phyloP scores from a whole-genome alignment of 2,797 vertebrate species.

The Chloroceryle inda region DNA sequence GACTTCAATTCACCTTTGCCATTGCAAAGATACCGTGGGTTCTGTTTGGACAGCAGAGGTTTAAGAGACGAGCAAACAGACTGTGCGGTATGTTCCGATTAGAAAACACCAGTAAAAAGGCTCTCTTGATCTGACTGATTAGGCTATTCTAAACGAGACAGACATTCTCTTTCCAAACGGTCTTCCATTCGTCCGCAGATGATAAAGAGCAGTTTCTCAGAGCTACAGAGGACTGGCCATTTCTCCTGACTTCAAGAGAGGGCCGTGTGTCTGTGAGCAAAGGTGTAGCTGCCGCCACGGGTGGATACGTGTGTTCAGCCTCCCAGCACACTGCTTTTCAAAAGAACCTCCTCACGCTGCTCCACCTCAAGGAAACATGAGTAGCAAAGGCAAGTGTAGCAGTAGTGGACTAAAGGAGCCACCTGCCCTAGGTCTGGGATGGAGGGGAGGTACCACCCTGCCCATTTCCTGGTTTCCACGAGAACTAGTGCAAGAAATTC shows the following conservation, averaged over 20 bases:
- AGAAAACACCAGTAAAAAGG: constrained; percentile 57
- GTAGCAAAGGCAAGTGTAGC: constrained; percentile 30
- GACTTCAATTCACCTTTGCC: constrained; percentile 17
- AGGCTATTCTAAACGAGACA: neutral
- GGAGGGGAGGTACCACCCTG: constrained; percentile 46
- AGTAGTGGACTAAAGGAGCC: neutral
- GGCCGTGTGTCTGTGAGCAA: neutral
- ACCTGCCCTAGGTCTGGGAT: neutral
- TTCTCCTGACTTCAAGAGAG: neutral
- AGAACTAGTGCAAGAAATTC: neutral
- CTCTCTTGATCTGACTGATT: constrained; percentile 57
- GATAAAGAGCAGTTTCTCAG: neutral
- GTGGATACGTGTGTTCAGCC: fast-evolving
- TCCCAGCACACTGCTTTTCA: neutral
- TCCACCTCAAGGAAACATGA: constrained; percentile 29
- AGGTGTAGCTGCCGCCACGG: fast-evolving
- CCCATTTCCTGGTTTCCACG: constrained; percentile 52
- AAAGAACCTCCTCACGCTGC: neutral
- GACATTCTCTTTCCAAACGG: neutral
- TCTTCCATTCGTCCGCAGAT: neutral
- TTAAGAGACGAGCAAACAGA: constrained; percentile 68
- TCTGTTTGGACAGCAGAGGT: constrained; percentile 48
- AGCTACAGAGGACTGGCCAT: neutral
- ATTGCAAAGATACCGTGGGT: constrained; percentile 12
- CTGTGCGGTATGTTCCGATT: constrained; percentile 61